Percentiles rank a stretch among this genome's conserved stretches.
phyloP scores from a whole-genome alignment of 2,113 vertebrate species.

The Plestiodon gilberti region DNA sequence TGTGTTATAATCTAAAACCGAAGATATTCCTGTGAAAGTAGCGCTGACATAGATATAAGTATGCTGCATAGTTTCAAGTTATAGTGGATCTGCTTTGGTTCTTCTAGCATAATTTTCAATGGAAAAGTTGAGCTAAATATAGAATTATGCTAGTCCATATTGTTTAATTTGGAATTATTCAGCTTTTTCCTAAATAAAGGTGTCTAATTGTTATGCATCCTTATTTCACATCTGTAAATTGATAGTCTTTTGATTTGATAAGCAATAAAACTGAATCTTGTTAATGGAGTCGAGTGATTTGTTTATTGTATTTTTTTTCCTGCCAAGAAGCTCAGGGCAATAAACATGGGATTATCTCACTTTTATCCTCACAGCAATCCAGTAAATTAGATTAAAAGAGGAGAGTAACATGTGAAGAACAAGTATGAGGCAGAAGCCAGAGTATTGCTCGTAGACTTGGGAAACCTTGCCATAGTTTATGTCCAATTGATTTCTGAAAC shows the following conservation, averaged over 20 bases:
- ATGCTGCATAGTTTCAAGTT: neutral
- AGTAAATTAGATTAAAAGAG: neutral
- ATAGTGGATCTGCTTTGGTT: neutral
- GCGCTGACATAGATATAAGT: neutral
- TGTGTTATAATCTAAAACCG: neutral
- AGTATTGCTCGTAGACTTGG: too few species aligned
- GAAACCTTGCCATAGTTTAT: too few species aligned
- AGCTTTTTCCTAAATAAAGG: neutral
- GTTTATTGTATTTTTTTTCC: neutral
- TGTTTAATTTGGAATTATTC: neutral
- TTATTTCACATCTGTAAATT: neutral
- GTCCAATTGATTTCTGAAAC: too few species aligned
- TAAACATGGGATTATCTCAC: neutral
- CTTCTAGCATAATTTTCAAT: accelerated
- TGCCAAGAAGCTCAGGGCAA: neutral
- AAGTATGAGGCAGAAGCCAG: too few species aligned
- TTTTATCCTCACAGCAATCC: too few species aligned
- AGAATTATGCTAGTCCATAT: neutral
- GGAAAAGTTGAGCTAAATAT: neutral
- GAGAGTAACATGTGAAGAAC: neutral
- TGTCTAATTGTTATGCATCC: neutral
- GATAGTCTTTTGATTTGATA: neutral
- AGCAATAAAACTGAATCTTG: neutral
- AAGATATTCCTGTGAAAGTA: neutral
- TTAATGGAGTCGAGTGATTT: too few species aligned